phyloP scores from a whole-genome alignment of 1,140 invertebrate species.

The Heliconius hermathena region DNA sequence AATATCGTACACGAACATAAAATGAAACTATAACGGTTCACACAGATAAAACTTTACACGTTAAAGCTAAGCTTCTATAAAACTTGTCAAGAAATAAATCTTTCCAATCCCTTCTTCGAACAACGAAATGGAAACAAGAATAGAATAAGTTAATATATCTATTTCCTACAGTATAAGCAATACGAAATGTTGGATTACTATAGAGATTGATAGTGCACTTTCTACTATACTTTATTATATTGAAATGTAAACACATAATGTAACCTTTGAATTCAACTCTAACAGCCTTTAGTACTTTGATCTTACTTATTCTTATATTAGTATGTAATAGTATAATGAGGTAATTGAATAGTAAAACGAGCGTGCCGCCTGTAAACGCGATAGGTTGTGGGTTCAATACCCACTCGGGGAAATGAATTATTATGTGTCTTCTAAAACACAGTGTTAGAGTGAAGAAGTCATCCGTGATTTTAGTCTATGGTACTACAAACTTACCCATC shows the following conservation, averaged over 20 bases:
- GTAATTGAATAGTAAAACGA: too few relatives aligned
- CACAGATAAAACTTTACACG: slow-evolving; percentile 38
- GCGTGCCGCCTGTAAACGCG: too few relatives aligned
- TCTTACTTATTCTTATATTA: not conserved
- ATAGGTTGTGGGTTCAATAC: too few relatives aligned
- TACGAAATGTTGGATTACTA: slow-evolving; percentile 32
- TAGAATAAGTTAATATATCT: slow-evolving; percentile 33
- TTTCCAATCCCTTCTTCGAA: slow-evolving; percentile 36
- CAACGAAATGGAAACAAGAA: slow-evolving; percentile 38
- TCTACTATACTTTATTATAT: slow-evolving; percentile 32
- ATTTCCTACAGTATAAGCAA: slow-evolving; percentile 31
- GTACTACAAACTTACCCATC: too few relatives aligned
- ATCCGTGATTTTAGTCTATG: too few relatives aligned
- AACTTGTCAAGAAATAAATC: slow-evolving; percentile 41
- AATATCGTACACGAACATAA: slow-evolving; percentile 22
- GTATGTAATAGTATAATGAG: not conserved
- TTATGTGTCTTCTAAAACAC: too few relatives aligned
- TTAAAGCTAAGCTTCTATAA: slow-evolving; percentile 38
- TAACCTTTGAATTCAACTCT: not conserved
- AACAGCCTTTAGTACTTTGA: not conserved
- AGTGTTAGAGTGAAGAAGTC: too few relatives aligned
- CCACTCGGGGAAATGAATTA: too few relatives aligned
- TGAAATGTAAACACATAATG: slow-evolving; percentile 13
- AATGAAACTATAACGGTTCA: slow-evolving; percentile 32
- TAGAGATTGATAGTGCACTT: slow-evolving; percentile 34